phyloP scores from a whole-genome alignment of 2,888 invertebrate species.

The Tetranychus piercei region DNA sequence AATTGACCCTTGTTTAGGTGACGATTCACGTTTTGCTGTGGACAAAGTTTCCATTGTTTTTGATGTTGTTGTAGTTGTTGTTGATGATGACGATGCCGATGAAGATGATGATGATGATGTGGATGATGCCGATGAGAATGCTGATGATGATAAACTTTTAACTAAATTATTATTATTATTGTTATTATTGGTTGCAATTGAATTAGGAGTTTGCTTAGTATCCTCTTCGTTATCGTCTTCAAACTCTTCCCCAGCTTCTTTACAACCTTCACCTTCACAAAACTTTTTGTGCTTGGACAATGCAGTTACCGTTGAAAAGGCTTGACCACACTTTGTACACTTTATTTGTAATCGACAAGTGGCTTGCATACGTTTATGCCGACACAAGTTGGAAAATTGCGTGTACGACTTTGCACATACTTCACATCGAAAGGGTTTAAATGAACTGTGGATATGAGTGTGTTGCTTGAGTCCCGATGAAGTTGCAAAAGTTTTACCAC shows the following conservation, averaged over 20 bases:
- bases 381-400: conserved; percentile 95
- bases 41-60: not conserved
- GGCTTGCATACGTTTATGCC: conserved; percentile 98
- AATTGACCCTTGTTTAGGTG: conserved; percentile 25
- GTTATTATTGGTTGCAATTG: not conserved
- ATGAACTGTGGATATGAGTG: conserved; percentile 93
- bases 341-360: conserved; percentile 82
- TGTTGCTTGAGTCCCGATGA: conserved; percentile 96
- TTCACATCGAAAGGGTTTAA: conserved; percentile 71
- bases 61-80: not conserved
- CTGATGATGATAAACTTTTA: not conserved
- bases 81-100: not conserved
- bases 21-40: conserved; percentile 17
- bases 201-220: not conserved
- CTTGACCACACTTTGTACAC: conserved; percentile 81
- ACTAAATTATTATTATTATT: not conserved
- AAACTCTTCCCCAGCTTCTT: conserved; percentile 19
- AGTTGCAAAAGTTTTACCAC: conserved; percentile 95
- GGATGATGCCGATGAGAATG: not conserved
- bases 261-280: conserved; percentile 47
- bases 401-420: conserved; percentile 96
- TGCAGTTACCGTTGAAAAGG: conserved; percentile 75
- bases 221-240: not conserved
- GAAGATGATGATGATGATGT: not conserved
- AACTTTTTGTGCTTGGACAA: conserved; percentile 87